These are phyloP conservation scores for Nerophis ophidion DNA, from an alignment of 2,113 vertebrate species.

Conservation along the genomic window DNA sequence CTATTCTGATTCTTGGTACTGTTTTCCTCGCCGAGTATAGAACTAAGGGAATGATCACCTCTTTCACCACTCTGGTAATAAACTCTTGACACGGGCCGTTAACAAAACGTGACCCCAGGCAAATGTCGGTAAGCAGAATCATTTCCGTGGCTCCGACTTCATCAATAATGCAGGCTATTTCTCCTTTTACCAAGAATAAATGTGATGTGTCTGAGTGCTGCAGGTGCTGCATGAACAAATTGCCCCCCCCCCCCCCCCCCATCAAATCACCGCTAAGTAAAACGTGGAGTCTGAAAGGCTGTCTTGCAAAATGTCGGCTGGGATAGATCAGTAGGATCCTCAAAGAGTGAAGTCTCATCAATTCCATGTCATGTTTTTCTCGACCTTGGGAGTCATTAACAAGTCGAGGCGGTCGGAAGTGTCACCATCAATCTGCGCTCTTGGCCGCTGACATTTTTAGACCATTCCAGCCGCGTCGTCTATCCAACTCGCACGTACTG, in stretches of 20 bases:
- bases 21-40: background rate
- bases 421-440: conserved; percentile 31
- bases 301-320: conserved; percentile 13
- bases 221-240: conserved; percentile 24
- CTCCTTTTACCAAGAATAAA: conserved; percentile 34
- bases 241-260: too few relatives aligned
- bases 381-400: conserved; percentile 20
- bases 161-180: conserved; percentile 40
- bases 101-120: conserved; percentile 22
- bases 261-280: conserved; percentile 23
- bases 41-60: conserved; percentile 6
- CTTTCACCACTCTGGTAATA: conserved; percentile 19
- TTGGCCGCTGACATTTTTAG: conserved; percentile 36
- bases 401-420: conserved; percentile 11
- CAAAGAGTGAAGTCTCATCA: background rate
- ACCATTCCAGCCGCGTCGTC: conserved; percentile 35
- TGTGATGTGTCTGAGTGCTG: conserved; percentile 23
- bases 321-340: background rate
- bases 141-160: conserved; percentile 11
- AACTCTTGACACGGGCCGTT: conserved; percentile 11
- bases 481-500: conserved; percentile 22
- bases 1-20: too few relatives aligned
- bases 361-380: conserved; percentile 8
- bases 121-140: conserved; percentile 25
- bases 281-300: conserved; percentile 14